Evolutionary conservation across 2,797 vertebrate species (phyloP).

Genomic region (Coendou prehensilis): DNA sequence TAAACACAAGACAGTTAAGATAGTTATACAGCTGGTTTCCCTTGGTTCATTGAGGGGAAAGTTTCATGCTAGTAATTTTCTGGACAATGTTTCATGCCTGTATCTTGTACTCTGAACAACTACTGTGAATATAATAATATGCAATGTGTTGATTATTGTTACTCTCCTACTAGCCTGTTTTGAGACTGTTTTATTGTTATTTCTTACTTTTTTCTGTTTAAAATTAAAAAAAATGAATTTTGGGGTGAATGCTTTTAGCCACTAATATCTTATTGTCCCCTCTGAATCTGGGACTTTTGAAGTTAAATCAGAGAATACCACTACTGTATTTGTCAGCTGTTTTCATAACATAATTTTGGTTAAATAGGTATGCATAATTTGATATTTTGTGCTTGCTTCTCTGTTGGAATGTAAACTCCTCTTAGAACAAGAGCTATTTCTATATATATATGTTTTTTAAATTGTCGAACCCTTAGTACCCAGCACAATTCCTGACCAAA

Average conservation of each 20-base stretch:
- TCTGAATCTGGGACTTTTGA: neutral
- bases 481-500: neutral
- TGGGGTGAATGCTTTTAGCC: neutral
- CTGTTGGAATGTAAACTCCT: constrained; percentile 29
- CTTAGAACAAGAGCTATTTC: neutral
- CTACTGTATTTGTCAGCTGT: neutral
- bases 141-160: no score
- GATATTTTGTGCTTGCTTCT: constrained; percentile 31
- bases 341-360: constrained; percentile 46
- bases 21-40: no score
- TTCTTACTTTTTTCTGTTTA: no score
- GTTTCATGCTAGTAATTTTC: no score
- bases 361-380: constrained; percentile 3
- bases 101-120: no score
- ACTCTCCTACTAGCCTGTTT: no score
- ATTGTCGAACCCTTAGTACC: neutral
- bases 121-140: no score
- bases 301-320: neutral
- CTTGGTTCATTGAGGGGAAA: no score
- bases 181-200: no score
- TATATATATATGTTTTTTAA: neutral
- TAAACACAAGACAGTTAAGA: no score
- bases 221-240: neutral
- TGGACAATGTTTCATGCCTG: no score
- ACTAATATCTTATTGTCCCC: neutral